These are phyloP conservation scores for Dermochelys coriacea DNA, from an alignment of 2,797 vertebrate genomes.

Conservation along the genomic window DNA sequence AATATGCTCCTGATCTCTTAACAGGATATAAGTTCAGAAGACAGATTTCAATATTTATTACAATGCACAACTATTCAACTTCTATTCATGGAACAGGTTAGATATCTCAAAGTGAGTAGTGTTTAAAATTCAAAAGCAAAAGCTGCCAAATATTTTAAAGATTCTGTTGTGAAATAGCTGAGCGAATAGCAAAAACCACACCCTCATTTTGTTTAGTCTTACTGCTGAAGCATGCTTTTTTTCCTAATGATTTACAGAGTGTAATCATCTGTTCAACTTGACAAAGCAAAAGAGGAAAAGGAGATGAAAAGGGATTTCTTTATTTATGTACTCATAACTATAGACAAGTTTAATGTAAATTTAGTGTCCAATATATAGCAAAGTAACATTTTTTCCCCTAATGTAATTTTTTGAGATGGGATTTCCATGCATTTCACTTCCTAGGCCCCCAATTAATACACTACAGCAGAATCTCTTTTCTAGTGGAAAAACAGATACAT, in stretches of 20 bases:
- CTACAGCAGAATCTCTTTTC: neutral
- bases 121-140: too few relatives aligned
- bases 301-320: neutral
- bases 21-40: neutral
- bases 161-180: neutral
- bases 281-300: neutral
- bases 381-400: accelerated
- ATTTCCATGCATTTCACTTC: neutral
- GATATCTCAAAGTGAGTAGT: too few relatives aligned
- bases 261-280: neutral
- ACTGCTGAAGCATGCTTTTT: neutral
- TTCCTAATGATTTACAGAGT: neutral
- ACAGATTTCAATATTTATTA: neutral
- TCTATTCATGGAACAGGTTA: too few relatives aligned
- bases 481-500: neutral
- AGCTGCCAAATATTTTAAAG: neutral
- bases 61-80: too few relatives aligned
- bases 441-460: neutral
- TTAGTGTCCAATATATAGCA: neutral
- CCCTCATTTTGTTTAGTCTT: neutral
- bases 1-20: neutral
- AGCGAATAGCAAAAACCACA: neutral
- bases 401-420: neutral
- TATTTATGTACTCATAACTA: neutral
- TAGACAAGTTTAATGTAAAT: neutral